Percentiles rank a stretch among this genome's conserved stretches.
phyloP scores from a whole-genome alignment of 2,888 invertebrate species.

The Drosophila neonasuta region DNA sequence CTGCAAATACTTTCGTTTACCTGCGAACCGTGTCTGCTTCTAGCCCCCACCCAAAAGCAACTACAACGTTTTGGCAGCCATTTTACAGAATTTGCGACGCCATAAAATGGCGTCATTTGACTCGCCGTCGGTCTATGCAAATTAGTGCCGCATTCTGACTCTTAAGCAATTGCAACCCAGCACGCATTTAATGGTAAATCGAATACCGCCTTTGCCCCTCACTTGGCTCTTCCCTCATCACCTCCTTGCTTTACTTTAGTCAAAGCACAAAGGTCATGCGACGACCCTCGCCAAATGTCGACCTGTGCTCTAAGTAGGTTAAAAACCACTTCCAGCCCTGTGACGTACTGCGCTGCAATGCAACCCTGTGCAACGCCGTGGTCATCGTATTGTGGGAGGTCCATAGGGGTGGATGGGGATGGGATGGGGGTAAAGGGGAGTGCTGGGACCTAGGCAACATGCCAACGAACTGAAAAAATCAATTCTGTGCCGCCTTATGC shows the following conservation, averaged over 20 bases:
- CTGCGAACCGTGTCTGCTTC: slow-evolving; percentile 26
- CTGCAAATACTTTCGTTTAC: slow-evolving; percentile 61
- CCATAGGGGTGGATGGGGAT: background rate
- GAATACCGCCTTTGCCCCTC: background rate
- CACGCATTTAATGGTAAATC: slow-evolving; percentile 11
- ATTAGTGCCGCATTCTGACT: slow-evolving; percentile 44
- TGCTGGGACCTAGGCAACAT: slow-evolving; percentile 60
- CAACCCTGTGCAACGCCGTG: slow-evolving; percentile 51
- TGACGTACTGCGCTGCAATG: slow-evolving; percentile 44
- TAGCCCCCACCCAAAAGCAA: too few relatives aligned
- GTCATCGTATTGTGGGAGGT: slow-evolving; percentile 34
- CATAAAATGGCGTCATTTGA: slow-evolving; percentile 47
- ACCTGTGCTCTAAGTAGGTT: slow-evolving; percentile 73
- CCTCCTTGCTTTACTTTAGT: background rate
- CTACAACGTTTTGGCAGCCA: slow-evolving; percentile 31
- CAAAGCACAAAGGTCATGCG: slow-evolving; percentile 70
- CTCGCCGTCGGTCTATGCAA: slow-evolving; percentile 36
- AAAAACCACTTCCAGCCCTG: slow-evolving; percentile 67
- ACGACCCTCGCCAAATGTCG: slow-evolving; percentile 74
- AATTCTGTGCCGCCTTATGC: slow-evolving; percentile 45
- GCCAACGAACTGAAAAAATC: slow-evolving; percentile 77
- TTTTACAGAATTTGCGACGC: slow-evolving; percentile 37
- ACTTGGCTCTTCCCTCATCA: too few relatives aligned
- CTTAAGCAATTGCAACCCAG: slow-evolving; percentile 17
- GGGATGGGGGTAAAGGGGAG: slow-evolving; percentile 2